Evolutionary conservation across 1,140 invertebrate species (phyloP).

Genomic region (Chironomus tepperi): DNA sequence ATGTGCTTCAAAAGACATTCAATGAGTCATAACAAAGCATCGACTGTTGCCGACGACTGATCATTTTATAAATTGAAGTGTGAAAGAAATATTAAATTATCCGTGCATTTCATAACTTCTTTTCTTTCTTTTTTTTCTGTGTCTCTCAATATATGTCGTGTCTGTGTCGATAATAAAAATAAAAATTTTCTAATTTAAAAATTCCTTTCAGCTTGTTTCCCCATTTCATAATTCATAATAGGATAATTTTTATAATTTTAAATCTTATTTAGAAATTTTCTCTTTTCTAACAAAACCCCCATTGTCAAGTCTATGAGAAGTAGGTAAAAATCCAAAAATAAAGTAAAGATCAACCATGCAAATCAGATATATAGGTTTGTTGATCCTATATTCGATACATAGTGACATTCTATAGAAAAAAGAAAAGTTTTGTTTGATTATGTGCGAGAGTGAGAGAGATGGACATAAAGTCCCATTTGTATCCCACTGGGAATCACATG

Average conservation of each 20-base stretch:
- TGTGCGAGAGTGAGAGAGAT: no score
- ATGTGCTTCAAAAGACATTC: neutral
- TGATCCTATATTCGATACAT: neutral
- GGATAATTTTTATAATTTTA: neutral
- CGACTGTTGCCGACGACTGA: neutral
- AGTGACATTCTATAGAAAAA: no score
- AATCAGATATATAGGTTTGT: slow-evolving; percentile 13
- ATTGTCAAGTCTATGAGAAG: neutral
- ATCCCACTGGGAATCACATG: slow-evolving; percentile 20
- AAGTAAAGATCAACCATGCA: slow-evolving; percentile 7
- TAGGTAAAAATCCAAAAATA: neutral
- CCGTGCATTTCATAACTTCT: slow-evolving; percentile 12
- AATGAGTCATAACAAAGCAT: neutral
- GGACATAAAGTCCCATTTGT: neutral
- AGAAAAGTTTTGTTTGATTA: no score
- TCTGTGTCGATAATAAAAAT: no score
- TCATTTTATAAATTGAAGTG: neutral
- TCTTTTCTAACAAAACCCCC: no score
- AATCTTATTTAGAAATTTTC: neutral
- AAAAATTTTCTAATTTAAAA: no score
- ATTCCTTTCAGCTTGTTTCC: no score
- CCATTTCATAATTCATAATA: no score
- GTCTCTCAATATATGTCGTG: no score
- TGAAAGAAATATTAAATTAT: slow-evolving; percentile 10
- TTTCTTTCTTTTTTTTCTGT: neutral